Percentiles rank a stretch among this genome's conserved stretches.
These are phyloP conservation scores for Gryllus bimaculatus DNA, from an alignment of 1,140 invertebrate genomes.

Conservation along the genomic window DNA sequence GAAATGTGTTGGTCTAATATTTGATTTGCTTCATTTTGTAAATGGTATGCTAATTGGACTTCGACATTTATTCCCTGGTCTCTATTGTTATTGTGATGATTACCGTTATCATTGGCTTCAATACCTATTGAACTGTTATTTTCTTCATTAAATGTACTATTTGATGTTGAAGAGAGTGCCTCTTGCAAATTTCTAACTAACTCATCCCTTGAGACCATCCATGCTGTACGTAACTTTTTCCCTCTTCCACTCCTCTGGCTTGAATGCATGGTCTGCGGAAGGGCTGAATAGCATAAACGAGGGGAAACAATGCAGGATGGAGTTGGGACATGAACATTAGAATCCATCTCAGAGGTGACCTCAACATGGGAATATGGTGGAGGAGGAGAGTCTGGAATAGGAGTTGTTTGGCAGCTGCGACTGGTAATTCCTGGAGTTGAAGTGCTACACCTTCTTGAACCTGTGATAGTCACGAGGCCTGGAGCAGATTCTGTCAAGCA, in stretches of 20 bases:
- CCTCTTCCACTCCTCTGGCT: background rate
- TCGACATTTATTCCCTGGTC: background rate
- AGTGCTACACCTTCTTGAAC: background rate
- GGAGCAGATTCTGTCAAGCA: background rate
- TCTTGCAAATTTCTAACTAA: background rate
- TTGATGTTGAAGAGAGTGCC: background rate
- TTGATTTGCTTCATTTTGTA: background rate
- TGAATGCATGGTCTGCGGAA: background rate
- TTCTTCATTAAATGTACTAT: background rate
- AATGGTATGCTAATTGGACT: background rate
- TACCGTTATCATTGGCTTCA: background rate
- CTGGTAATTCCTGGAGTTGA: constrained; percentile 9
- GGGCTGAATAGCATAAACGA: background rate
- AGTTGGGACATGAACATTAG: background rate
- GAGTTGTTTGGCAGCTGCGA: constrained; percentile 16
- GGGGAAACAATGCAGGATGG: background rate
- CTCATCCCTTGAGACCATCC: background rate
- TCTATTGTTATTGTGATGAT: background rate
- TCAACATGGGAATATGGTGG: constrained; percentile 11
- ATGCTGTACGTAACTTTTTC: background rate
- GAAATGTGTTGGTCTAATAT: background rate
- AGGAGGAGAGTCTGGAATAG: constrained; percentile 16
- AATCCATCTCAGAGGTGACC: background rate
- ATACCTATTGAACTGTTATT: background rate
- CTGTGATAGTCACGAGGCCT: background rate